Conservation (phyloP, 2,888 invertebrate genomes). For the Microplitis deprimator region DNA sequence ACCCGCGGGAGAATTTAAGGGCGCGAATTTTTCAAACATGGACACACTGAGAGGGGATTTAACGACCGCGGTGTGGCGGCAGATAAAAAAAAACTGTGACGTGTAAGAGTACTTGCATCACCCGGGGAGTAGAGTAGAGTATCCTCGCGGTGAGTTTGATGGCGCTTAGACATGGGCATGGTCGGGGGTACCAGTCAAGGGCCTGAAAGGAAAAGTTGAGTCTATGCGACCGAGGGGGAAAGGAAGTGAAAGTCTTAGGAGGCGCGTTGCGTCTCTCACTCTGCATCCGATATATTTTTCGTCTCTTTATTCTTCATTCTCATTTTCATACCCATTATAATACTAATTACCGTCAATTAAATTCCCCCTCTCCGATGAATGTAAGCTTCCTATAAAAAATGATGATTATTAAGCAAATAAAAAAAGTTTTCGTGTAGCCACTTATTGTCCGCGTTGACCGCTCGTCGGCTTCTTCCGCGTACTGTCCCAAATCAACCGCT, state of each 20-base stretch:
- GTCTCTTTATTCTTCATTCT: slow-evolving; percentile 44
- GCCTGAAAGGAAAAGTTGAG: slow-evolving; percentile 66
- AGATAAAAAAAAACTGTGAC: slow-evolving; percentile 2
- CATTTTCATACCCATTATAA: slow-evolving; percentile 18
- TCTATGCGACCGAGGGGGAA: slow-evolving; percentile 62
- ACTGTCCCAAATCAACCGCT: slow-evolving; percentile 29
- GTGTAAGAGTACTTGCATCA: neutral
- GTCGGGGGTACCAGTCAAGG: slow-evolving; percentile 58
- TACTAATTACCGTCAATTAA: neutral
- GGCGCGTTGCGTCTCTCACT: slow-evolving; percentile 57
- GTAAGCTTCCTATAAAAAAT: too few species aligned
- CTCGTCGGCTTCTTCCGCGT: slow-evolving; percentile 47
- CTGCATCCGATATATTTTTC: slow-evolving; percentile 60
- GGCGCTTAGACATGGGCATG: slow-evolving; percentile 56
- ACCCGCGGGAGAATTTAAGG: too few species aligned
- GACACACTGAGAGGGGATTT: too few species aligned
- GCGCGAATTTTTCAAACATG: too few species aligned
- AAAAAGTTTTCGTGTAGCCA: too few species aligned
- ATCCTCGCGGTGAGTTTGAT: slow-evolving; percentile 39
- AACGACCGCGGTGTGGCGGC: too few species aligned
- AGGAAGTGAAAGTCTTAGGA: slow-evolving; percentile 69
- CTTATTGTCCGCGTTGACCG: slow-evolving; percentile 20
- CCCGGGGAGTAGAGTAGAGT: slow-evolving; percentile 2
- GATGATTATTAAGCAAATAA: too few species aligned
- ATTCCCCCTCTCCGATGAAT: too few species aligned